phyloP scores from a whole-genome alignment of 2,113 vertebrate genomes.

The Athene cunicularia region DNA sequence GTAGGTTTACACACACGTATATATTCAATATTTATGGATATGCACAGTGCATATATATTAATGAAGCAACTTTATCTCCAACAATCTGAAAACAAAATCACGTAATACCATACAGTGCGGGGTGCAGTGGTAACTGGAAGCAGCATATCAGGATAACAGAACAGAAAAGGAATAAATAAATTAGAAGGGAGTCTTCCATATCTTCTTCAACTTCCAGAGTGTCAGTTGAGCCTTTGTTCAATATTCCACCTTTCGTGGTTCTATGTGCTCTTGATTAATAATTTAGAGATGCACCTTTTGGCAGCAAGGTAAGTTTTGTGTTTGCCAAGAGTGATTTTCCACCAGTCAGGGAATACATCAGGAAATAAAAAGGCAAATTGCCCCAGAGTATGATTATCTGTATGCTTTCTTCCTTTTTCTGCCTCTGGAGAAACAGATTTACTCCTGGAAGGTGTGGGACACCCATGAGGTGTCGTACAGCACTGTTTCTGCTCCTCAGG shows the following conservation, averaged over 20 bases:
- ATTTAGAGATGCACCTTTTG: constrained; percentile 48
- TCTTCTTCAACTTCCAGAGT: constrained; percentile 66
- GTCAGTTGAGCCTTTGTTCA: constrained; percentile 66
- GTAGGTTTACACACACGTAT: constrained; percentile 20
- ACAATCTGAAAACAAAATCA: constrained; percentile 73
- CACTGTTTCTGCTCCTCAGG: background rate
- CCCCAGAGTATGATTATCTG: background rate
- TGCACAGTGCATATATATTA: constrained; percentile 64
- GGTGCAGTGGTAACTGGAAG: constrained; percentile 70
- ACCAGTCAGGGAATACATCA: background rate
- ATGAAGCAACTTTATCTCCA: constrained; percentile 73
- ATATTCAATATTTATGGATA: constrained; percentile 67
- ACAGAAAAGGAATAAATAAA: constrained; percentile 81
- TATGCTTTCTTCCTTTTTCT: background rate
- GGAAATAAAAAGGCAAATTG: constrained; percentile 24
- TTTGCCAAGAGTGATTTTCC: constrained; percentile 60
- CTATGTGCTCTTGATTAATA: constrained; percentile 46
- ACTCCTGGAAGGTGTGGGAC: background rate
- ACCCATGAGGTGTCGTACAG: background rate
- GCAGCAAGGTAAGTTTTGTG: constrained; percentile 37
- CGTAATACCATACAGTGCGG: constrained; percentile 55
- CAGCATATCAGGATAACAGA: constrained; percentile 61
- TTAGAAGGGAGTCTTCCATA: constrained; percentile 79
- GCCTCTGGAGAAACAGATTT: background rate
- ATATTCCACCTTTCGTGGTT: constrained; percentile 40